These are phyloP conservation scores for Euphonia xanthogaster DNA, from an alignment of 2,797 vertebrate genomes.

Conservation along the genomic window DNA sequence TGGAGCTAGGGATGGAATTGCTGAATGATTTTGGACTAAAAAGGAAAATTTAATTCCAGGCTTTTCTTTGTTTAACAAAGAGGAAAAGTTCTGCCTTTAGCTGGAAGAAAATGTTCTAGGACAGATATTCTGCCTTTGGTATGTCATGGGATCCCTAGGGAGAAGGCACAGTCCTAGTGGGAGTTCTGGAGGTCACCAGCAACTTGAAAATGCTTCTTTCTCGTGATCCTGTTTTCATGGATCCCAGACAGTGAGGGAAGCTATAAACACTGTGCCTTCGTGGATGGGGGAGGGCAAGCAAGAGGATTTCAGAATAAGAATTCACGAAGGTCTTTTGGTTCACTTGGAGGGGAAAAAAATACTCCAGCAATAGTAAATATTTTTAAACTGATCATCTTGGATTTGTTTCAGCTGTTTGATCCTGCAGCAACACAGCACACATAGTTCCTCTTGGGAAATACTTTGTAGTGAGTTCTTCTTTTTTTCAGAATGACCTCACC, in stretches of 20 bases:
- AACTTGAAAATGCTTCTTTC: background rate
- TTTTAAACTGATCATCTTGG: background rate
- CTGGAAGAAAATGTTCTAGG: slow-evolving; percentile 56
- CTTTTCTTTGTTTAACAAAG: background rate
- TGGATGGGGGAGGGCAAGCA: background rate
- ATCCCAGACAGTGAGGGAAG: background rate
- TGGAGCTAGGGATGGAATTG: background rate
- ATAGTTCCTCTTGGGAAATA: background rate
- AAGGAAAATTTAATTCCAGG: background rate
- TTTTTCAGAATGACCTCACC: background rate
- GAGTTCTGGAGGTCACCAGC: slow-evolving; percentile 22
- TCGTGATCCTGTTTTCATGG: slow-evolving; percentile 17
- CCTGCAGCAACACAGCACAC: background rate
- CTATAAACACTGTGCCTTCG: background rate
- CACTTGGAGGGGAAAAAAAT: background rate
- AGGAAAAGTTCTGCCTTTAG: background rate
- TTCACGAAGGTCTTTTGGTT: background rate
- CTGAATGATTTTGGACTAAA: background rate
- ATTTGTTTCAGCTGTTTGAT: background rate
- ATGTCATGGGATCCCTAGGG: slow-evolving; percentile 32
- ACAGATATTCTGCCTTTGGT: background rate
- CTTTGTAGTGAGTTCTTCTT: background rate
- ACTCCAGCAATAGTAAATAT: background rate
- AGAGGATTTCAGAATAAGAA: background rate
- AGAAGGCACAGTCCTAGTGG: background rate